A percentile compares a stretch with the other conserved stretches of the same genome.
These are phyloP conservation scores for Aporophyla lueneburgensis DNA, from an alignment of 2,888 invertebrate species.

Conservation along the genomic window DNA sequence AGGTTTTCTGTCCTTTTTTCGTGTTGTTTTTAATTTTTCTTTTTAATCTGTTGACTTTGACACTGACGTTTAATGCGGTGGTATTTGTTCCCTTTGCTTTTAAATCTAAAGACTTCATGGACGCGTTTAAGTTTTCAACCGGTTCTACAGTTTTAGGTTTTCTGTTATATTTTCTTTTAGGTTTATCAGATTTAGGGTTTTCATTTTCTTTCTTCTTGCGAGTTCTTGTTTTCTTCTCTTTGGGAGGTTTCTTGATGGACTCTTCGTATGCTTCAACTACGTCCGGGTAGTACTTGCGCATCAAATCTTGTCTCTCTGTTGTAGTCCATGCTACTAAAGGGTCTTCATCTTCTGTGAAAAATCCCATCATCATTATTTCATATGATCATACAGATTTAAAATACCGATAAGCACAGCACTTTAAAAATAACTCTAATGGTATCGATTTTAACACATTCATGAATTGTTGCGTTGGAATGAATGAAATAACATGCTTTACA, in stretches of 20 bases:
- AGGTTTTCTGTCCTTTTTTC: conserved; percentile 80
- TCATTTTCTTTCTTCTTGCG: conserved; percentile 77
- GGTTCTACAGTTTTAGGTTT: conserved; percentile 74
- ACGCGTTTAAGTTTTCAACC: conserved; percentile 72
- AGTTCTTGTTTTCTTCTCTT: conserved; percentile 81
- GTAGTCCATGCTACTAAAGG: conserved; percentile 91
- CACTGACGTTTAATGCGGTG: conserved; percentile 81
- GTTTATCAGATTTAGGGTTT: conserved; percentile 76
- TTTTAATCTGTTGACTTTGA: conserved; percentile 83
- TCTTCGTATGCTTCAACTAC: conserved; percentile 91
- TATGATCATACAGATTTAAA: too few species aligned
- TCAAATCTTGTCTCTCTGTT: conserved; percentile 92
- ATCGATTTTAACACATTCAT: too few species aligned
- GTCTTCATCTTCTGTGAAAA: conserved; percentile 83
- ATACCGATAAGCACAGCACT: too few species aligned
- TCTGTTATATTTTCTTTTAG: conserved; percentile 83
- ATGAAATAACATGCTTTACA: too few species aligned
- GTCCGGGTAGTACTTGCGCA: conserved; percentile 92
- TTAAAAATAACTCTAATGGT: too few species aligned
- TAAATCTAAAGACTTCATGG: conserved; percentile 75
- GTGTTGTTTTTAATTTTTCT: conserved; percentile 81
- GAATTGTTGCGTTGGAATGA: too few species aligned
- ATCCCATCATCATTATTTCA: conserved; percentile 20
- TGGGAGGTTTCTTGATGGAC: conserved; percentile 89
- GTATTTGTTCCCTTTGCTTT: conserved; percentile 70